Conservation (phyloP, 2,888 invertebrate genomes). For the Lacanobia wlatinum region DNA sequence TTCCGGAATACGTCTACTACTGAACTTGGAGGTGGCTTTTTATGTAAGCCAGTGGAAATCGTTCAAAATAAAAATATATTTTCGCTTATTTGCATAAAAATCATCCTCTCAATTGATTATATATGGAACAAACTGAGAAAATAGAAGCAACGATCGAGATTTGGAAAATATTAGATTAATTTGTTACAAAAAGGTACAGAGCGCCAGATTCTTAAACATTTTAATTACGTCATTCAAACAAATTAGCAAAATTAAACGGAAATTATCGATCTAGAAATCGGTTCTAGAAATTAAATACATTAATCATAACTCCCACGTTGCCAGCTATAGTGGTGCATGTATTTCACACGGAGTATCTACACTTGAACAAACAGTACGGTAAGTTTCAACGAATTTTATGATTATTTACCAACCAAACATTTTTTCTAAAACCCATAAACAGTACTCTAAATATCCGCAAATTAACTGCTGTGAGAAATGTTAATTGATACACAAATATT, state of each 20-base stretch:
- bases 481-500: conserved; percentile 65
- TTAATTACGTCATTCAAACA: conserved; percentile 49
- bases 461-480: conserved; percentile 60
- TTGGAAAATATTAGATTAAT: conserved; percentile 16
- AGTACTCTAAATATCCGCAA: conserved; percentile 54
- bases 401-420: conserved; percentile 39
- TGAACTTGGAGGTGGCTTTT: conserved; percentile 23
- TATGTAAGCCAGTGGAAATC: conserved; percentile 13
- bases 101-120: neutral
- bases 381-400: conserved; percentile 55
- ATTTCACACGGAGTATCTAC: conserved; percentile 68
- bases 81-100: conserved; percentile 19
- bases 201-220: conserved; percentile 8
- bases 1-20: conserved; percentile 20
- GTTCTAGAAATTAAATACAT: conserved; percentile 67
- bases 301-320: conserved; percentile 73
- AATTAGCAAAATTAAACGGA: conserved; percentile 49
- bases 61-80: conserved; percentile 9
- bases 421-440: conserved; percentile 7
- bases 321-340: conserved; percentile 50
- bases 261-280: conserved; percentile 50
- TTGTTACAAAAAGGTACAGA: neutral
- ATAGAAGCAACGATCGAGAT: neutral
- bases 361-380: conserved; percentile 59
- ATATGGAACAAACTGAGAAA: neutral